These are phyloP conservation scores for Heliocidaris tuberculata DNA, from an alignment of 35 echinoderm and acorn worm species.

Conservation along the genomic window DNA sequence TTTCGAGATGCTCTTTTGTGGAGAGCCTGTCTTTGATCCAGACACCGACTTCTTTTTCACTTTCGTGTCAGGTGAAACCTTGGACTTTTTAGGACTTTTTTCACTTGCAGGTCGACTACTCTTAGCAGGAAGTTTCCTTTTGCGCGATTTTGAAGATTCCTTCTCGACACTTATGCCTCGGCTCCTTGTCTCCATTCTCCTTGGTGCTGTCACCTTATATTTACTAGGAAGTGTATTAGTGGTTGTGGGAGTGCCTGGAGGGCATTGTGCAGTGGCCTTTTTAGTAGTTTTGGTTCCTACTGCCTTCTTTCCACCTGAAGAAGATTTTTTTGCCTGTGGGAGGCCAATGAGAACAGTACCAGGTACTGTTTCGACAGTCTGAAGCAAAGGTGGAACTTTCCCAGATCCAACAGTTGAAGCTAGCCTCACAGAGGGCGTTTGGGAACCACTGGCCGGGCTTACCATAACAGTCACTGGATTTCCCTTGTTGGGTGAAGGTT, in stretches of 20 bases:
- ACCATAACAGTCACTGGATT: not conserved
- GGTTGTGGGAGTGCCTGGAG: not conserved
- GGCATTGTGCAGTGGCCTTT: not conserved
- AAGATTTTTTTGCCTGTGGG: not conserved
- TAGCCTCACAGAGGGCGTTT: not conserved
- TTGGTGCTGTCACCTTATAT: not conserved
- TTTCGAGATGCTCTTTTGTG: not conserved
- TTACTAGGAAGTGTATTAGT: not conserved
- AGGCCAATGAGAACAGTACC: not conserved
- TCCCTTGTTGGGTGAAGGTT: not conserved
- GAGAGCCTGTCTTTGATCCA: not conserved
- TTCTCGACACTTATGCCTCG: not conserved
- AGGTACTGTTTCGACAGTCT: not conserved
- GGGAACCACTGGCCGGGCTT: not conserved
- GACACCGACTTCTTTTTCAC: not conserved
- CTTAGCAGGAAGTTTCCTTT: not conserved
- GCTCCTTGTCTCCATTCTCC: not conserved
- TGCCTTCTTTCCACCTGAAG: not conserved
- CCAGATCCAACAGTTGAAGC: not conserved
- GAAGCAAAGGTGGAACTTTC: not conserved
- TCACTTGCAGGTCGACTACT: not conserved
- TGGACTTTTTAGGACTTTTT: not conserved
- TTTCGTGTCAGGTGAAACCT: too few species aligned
- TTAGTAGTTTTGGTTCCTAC: not conserved
- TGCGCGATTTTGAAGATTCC: not conserved